Base-by-base conservation (phyloP, 1,140 invertebrate genomes). In the Oscheius sp. region DNA sequence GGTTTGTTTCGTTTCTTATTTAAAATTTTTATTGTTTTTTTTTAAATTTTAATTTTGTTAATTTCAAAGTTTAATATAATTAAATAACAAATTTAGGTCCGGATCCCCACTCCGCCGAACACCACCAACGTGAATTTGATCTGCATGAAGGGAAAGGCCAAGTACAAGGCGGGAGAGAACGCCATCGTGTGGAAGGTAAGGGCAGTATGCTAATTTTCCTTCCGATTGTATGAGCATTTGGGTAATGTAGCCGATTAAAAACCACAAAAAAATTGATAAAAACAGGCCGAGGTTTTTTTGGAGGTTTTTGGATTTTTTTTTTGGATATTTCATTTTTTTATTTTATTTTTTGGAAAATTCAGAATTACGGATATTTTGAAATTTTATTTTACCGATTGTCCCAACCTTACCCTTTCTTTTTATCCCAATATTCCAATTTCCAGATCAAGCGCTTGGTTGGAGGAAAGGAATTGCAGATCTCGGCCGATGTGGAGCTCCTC, bases 121-220 rank as follows among this genome's bases (percentile, higher is more conserved):
- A 99, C 96, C 0, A 95, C 94, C 59, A 95, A 95, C 7, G 95
- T 97, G 2, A 95, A 98, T 82, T 88, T 99, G 58, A 96, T 98
- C 80, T 98, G 95, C 80, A 90, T 97, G 80, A 99, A 98, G 85
- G 96, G 96, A 2, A 97, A 97, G 84, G 95, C 95, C 1, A 99
- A 99, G 83, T 99, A 99, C 85, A 99, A 99, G 86, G 92, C 95
- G 2, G 96, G 94, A 0, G 95, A 98, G 86, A 98, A 99, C 86
- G 95, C 95, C 31, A 98, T 99, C 81, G 94, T 98, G 26, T 99
- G 96, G 95, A 98, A 98, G 90, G 61, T 63, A 63, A n/a, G n/a
- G n/a, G n/a, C n/a, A n/a, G n/a, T n/a, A n/a, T n/a, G n/a, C n/a
- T n/a, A n/a, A n/a, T n/a, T n/a, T n/a, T 45, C 42, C 23, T 92